A percentile compares a stretch with the other conserved stretches of the same genome.
Evolutionary conservation across 2,888 invertebrate genomes (phyloP).

Genomic region (Meliscaeva auricollis): DNA sequence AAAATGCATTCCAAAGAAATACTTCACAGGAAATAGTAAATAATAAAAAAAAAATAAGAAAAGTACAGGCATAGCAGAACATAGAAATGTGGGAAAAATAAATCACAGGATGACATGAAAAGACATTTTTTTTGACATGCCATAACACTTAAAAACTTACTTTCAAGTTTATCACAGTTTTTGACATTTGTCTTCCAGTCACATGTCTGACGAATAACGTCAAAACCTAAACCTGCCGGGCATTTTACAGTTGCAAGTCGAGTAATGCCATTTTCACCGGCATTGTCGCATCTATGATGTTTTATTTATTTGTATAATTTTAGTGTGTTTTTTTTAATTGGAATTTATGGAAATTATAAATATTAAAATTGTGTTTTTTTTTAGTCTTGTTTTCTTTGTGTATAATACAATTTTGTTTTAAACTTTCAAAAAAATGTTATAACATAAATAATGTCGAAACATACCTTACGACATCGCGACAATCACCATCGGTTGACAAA

Average conservation of each 20-base stretch:
- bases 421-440: slow-evolving; percentile 19
- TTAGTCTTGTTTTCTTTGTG: slow-evolving; percentile 32
- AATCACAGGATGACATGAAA: slow-evolving; percentile 71
- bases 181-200: slow-evolving; percentile 98
- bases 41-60: slow-evolving; percentile 46
- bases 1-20: slow-evolving; percentile 71
- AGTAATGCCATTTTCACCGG: slow-evolving; percentile 93
- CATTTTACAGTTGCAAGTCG: slow-evolving; percentile 95
- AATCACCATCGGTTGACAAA: slow-evolving; percentile 92
- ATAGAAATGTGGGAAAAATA: slow-evolving; percentile 60
- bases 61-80: slow-evolving; percentile 72
- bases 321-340: slow-evolving; percentile 37
- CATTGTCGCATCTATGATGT: slow-evolving; percentile 93
- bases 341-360: slow-evolving; percentile 59
- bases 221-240: slow-evolving; percentile 95
- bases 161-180: slow-evolving; percentile 96
- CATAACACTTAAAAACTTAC: slow-evolving; percentile 88
- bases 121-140: slow-evolving; percentile 59
- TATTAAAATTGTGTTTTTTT: slow-evolving; percentile 39
- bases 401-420: slow-evolving; percentile 38
- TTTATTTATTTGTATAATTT: slow-evolving; percentile 47
- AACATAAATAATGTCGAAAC: slow-evolving; percentile 60
- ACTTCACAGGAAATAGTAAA: slow-evolving; percentile 42
- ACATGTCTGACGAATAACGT: slow-evolving; percentile 97
- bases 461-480: slow-evolving; percentile 97